Base-by-base conservation (phyloP, 1,140 invertebrate genomes). In the Drosophila novamexicana region DNA sequence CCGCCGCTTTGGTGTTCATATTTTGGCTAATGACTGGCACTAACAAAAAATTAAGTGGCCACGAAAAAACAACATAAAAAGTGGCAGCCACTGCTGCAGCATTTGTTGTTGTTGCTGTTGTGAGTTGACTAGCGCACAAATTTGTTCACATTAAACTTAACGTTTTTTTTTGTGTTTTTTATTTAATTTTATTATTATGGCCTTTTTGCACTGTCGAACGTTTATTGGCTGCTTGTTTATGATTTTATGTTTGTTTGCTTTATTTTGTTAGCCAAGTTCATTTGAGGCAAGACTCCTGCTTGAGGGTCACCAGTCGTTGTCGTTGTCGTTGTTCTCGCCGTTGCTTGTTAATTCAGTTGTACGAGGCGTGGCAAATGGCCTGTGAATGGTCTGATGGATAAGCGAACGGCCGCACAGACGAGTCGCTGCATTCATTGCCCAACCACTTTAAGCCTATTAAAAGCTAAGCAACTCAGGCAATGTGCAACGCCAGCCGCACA, bases 121-220 rank as follows among this genome's bases (percentile, higher is more conserved):
- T 72, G 42, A 42, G 59, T 66, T 52, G 71, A 61, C 62, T 79
- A 66, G 77, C 65, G 67, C 83, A 54, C 73, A 88, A 88, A 88
- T 88, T 88, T 89, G 84, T 89, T 80, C 76, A 72, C 84, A 84
- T 84, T 88, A 84, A 80, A 62, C 49, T 79, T 49, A 10, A 32
- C 42, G 56, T 57, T 39, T 62, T 61, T 57, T 50, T 34, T 59
- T 57, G 14, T 39, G 50, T 64, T 16, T 79, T 66, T 83, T 83
- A 82, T 88, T 86, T 83, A 63, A 75, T 79, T 83, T 88, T 83
- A 79, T 88, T 89, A 88, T 83, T 88, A 83, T 88, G 79, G 84
- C 77, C 69, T 88, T 89, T 88, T 82, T 83, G 84, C 84, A 84
- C 64, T 73, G 77, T 66, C 70, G 63, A 62, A 80, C 84, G 83